Base-by-base conservation (phyloP, 2,888 invertebrate genomes). In the Celastrina argiolus region DNA sequence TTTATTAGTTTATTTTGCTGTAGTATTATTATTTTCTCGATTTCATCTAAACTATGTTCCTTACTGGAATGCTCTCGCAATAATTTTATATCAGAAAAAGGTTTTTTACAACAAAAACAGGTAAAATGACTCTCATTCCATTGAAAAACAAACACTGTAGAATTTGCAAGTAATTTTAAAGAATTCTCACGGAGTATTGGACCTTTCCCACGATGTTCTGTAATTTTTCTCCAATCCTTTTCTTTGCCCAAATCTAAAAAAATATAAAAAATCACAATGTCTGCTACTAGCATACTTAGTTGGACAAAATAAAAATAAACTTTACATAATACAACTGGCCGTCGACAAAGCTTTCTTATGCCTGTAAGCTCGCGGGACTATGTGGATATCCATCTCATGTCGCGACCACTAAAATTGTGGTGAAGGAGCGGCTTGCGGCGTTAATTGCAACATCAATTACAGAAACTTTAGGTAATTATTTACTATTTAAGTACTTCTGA, bases 81-180 rank as follows among this genome's bases (percentile, higher is more conserved):
- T 2, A 70, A n/a, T 10, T 73, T 68, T 2, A 88, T 78, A 58
- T 87, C 83, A 0, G 81, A 76, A 66, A 85, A 89, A 0, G 87
- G 84, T 68, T 84, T 78, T n/a, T 82, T 83, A 70, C 90, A 91
- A 66, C 85, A 83, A 64, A 87, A 88, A 56, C 90, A 90, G 2
- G 83, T 70, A 66, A 87, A 91, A 4, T 83, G 70, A 51, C 89
- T 88, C 36, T 83, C 86, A 69, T 88, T 81, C 85, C 85, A 90
- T 70, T 88, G 88, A 51, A 91, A 91, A 0, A 85, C 82, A 65
- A 85, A 82, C 34, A 86, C 75, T 0, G 84, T 87, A 0, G 88
- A 88, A 67, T 87, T 82, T 0, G 77, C 78, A 0, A 91, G 74
- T 0, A 91, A 94, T 80, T 95, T 95, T 1, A 90, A 66, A 0